These are phyloP conservation scores for Tretioscincus oriximinensis DNA, from an alignment of 2,113 vertebrate species.

Conservation along the genomic window DNA sequence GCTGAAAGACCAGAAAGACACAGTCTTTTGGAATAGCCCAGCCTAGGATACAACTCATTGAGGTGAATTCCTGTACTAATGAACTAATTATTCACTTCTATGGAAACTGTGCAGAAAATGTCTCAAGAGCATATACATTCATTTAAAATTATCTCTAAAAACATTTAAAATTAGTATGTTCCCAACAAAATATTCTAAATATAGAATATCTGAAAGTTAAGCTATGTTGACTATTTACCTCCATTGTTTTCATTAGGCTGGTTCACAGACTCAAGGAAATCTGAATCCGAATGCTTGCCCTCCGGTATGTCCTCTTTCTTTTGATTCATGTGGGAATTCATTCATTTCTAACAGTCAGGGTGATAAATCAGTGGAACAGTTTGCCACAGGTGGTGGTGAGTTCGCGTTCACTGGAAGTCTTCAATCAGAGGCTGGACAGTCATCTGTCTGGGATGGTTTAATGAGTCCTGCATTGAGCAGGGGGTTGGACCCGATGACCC, in stretches of 20 bases:
- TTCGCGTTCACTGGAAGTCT: too few relatives aligned
- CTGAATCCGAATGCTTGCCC: neutral
- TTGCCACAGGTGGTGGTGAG: too few relatives aligned
- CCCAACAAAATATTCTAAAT: neutral
- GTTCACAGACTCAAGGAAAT: conserved; percentile 6
- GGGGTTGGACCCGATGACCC: too few relatives aligned
- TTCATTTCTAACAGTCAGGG: too few relatives aligned
- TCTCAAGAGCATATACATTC: neutral
- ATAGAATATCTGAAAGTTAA: neutral
- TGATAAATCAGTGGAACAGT: too few relatives aligned
- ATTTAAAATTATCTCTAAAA: neutral
- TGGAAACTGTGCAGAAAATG: neutral
- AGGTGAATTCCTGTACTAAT: neutral
- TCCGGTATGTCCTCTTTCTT: neutral
- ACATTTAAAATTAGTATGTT: too few relatives aligned
- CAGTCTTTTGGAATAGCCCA: too few relatives aligned
- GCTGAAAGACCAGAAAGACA: too few relatives aligned
- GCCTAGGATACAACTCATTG: neutral
- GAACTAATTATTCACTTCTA: neutral
- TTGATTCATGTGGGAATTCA: neutral
- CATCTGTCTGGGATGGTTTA: too few relatives aligned
- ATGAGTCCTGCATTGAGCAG: too few relatives aligned
- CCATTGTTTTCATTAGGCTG: neutral
- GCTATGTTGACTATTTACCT: neutral
- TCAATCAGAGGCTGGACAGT: too few relatives aligned